Evolutionary conservation across 53 echinoderm and acorn worm species (phyloP), one percentile per base, ranked within the genome.

Genomic region (Antedon mediterranea): DNA sequence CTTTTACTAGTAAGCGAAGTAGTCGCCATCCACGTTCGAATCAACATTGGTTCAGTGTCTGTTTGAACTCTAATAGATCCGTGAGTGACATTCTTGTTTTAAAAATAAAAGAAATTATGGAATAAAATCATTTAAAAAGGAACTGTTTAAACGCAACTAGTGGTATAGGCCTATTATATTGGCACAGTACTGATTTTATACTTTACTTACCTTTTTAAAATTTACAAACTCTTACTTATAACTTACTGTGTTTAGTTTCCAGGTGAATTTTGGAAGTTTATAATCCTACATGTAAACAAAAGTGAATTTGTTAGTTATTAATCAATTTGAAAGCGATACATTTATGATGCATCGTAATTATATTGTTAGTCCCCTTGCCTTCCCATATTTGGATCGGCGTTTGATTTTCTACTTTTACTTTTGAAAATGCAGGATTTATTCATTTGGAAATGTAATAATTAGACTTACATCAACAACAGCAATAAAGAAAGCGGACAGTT

Each of bases 31-130:
- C 80, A 91, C 0, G 77, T 83, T 29, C 85, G 85, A 32, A 91
- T 72, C 28, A 75, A 83, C 0, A 81, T 74, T 7, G 91, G 91
- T 33, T 73, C 75, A 3, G 83, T 80, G 30, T 91, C 84, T 0
- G 91, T 89, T 79, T 31, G 30, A 29, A 91, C 78, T 23, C 79
- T 76, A 42, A 90, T 90, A 20, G 76, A 78, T 43, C 90, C 90
- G 33, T 90, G 90, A 34, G 90, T 90, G 31, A 73, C 82, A 73
- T 87, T 90, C 90, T 90, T n/a, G n/a, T n/a, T n/a, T n/a, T n/a
- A n/a, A 43, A 0, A 31, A 33, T 37, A 11, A 37, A 37, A 37
- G 37, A 37, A 37, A 37, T 6, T 11, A 6, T 37, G 4, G 4
- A 37, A 37, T 11, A 37, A 37, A 6, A 37, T n/a, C n/a, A n/a